Evolutionary conservation across 2,888 invertebrate species (phyloP).

Genomic region (Himalopsyche japonica): DNA sequence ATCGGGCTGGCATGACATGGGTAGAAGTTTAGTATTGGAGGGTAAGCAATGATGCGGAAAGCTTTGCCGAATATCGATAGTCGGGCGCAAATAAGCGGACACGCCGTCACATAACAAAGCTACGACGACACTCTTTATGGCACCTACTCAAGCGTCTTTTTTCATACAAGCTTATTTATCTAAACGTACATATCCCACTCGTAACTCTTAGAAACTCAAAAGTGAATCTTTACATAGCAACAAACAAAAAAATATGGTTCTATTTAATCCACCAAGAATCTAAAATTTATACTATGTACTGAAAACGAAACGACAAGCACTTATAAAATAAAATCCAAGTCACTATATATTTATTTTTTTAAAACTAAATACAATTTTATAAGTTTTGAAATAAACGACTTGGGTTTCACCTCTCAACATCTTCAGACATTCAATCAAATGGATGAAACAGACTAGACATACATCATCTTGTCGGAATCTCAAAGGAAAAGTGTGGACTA

Average conservation of each 20-base stretch:
- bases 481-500: no score
- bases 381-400: no score
- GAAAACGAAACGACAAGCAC: no score
- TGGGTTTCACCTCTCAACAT: no score
- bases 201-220: background rate
- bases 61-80: background rate
- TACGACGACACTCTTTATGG: background rate
- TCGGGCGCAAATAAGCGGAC: background rate
- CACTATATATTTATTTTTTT: no score
- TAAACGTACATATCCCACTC: background rate
- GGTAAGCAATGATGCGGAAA: background rate
- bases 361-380: no score
- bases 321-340: no score
- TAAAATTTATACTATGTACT: no score
- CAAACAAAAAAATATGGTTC: background rate
- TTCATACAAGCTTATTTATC: background rate
- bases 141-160: background rate
- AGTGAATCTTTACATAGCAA: background rate
- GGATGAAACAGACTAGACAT: no score
- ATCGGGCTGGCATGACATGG: background rate
- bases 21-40: background rate
- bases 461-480: no score
- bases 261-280: no score
- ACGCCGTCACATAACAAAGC: background rate
- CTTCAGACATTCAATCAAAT: no score